phyloP scores from a whole-genome alignment of 64 coral and sea anemone species.

The Acropora yongei region DNA sequence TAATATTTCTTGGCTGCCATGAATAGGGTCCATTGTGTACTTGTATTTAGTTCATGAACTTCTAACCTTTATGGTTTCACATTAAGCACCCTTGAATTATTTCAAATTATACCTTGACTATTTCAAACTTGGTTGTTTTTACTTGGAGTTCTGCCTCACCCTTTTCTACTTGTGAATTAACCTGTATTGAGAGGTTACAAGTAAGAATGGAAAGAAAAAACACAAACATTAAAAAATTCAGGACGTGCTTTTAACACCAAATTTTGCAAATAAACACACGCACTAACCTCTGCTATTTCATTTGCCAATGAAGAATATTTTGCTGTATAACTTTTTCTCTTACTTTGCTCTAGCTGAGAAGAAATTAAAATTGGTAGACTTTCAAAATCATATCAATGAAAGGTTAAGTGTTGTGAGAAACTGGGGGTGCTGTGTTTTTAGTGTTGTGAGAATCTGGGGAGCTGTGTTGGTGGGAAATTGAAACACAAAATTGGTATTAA shows the following conservation, averaged over 20 bases:
- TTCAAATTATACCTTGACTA: slow-evolving; percentile 72
- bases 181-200: slow-evolving; percentile 35
- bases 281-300: slow-evolving; percentile 75
- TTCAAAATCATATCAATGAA: too few relatives aligned
- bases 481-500: too few relatives aligned
- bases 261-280: too few relatives aligned
- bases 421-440: too few relatives aligned
- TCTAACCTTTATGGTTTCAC: neutral
- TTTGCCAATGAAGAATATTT: slow-evolving; percentile 27
- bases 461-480: too few relatives aligned
- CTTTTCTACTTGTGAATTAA: slow-evolving; percentile 75
- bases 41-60: too few relatives aligned
- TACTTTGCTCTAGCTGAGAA: slow-evolving; percentile 66
- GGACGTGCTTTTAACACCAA: too few relatives aligned
- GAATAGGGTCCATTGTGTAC: too few relatives aligned
- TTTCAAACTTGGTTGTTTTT: slow-evolving; percentile 87
- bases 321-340: slow-evolving; percentile 54
- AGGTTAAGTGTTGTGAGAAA: too few relatives aligned
- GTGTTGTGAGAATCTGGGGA: too few relatives aligned
- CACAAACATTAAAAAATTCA: neutral
- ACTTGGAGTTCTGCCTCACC: slow-evolving; percentile 80
- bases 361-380: neutral
- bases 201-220: neutral
- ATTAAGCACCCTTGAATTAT: neutral
- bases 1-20: too few relatives aligned